Evolutionary conservation across 2,888 invertebrate species (phyloP).

Genomic region (Eristalinus sepulchralis): DNA sequence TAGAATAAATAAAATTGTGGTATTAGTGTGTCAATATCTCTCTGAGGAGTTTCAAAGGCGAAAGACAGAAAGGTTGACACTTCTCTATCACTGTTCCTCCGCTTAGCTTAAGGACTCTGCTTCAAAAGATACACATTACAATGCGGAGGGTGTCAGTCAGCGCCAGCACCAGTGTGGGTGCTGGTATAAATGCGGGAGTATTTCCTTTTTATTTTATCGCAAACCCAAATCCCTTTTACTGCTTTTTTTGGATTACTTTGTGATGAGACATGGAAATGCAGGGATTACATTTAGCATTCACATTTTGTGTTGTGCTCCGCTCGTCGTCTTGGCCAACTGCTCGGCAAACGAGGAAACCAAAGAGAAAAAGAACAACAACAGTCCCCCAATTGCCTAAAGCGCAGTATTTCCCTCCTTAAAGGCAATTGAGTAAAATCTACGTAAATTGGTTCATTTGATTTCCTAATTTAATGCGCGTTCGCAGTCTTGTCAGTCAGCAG

Average conservation of each 20-base stretch:
- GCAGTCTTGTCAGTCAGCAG: slow-evolving; percentile 59
- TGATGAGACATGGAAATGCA: slow-evolving; percentile 70
- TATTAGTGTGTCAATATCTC: slow-evolving; percentile 57
- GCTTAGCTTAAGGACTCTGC: slow-evolving; percentile 2
- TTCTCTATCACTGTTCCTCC: slow-evolving; percentile 23
- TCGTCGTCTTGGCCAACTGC: not conserved
- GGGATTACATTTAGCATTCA: slow-evolving; percentile 61
- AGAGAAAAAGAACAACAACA: not conserved
- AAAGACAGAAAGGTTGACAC: slow-evolving; percentile 3
- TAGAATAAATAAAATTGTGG: slow-evolving; percentile 51
- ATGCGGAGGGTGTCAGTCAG: not conserved
- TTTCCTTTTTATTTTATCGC: slow-evolving; percentile 44
- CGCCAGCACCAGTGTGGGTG: not conserved
- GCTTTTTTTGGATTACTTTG: slow-evolving; percentile 60
- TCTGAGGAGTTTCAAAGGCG: slow-evolving; percentile 29
- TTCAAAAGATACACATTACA: slow-evolving; percentile 9
- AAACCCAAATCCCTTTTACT: slow-evolving; percentile 67
- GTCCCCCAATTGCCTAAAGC: not conserved
- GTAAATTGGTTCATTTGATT: slow-evolving; percentile 64
- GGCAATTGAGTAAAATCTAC: slow-evolving; percentile 47
- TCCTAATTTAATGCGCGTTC: slow-evolving; percentile 62
- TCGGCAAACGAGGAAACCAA: not conserved
- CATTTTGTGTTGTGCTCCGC: slow-evolving; percentile 23
- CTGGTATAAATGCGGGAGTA: slow-evolving; percentile 3
- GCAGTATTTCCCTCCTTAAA: slow-evolving; percentile 2